Evolutionary conservation across 1,140 invertebrate genomes (phyloP).

Genomic region (Harpegnathos saltator): DNA sequence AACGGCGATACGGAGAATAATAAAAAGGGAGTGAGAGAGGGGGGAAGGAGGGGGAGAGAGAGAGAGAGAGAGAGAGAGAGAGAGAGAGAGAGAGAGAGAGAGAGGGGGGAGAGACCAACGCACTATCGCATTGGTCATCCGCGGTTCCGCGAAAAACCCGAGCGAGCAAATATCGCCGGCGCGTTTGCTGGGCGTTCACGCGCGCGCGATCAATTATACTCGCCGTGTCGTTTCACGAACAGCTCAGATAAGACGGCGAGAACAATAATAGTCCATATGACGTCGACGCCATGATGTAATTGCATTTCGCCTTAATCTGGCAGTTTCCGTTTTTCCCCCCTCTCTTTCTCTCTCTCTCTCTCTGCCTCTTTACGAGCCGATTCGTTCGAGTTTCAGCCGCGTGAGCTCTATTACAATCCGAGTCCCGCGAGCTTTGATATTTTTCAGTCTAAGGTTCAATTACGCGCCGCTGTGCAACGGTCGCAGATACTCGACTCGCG

Average conservation of each 20-base stretch:
- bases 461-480: slow-evolving; percentile 1
- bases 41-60: no score
- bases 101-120: not conserved
- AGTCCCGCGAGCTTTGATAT: not conserved
- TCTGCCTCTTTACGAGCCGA: no score
- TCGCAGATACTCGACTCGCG: slow-evolving; percentile 22
- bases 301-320: not conserved
- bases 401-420: not conserved
- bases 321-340: not conserved
- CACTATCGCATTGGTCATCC: slow-evolving; percentile 31
- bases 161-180: slow-evolving; percentile 16
- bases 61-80: slow-evolving; percentile 14
- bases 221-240: not conserved
- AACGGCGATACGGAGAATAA: slow-evolving; percentile 51
- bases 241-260: not conserved
- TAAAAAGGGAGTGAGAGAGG: slow-evolving; percentile 30
- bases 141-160: slow-evolving; percentile 55
- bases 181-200: not conserved
- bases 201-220: slow-evolving; percentile 7
- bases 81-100: slow-evolving; percentile 25
- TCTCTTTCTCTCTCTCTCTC: no score
- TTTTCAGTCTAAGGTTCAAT: slow-evolving; percentile 25
- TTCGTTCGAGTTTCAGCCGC: not conserved
- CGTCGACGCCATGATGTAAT: no score
- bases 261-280: not conserved